phyloP scores from a whole-genome alignment of 2,113 vertebrate species.

The Phalacrocorax aristotelis region DNA sequence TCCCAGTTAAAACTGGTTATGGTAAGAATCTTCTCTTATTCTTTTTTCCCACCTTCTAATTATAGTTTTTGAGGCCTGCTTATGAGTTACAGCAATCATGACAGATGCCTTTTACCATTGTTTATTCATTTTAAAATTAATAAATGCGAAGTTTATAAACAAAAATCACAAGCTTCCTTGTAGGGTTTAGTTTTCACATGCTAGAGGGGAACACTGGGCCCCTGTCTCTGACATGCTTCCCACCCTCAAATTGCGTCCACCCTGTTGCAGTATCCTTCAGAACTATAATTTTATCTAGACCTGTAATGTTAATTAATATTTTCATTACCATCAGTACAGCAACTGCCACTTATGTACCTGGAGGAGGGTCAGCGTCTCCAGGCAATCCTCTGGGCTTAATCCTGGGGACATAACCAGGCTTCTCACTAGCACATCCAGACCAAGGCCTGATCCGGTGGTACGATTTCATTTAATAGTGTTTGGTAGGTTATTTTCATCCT shows the following conservation, averaged over 20 bases:
- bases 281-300: background rate
- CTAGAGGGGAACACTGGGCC: background rate
- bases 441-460: background rate
- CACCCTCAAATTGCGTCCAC: background rate
- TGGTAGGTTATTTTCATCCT: background rate
- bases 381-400: background rate
- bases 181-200: background rate
- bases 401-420: background rate
- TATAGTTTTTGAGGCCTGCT: background rate
- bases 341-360: background rate
- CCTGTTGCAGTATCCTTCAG: background rate
- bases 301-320: conserved; percentile 22
- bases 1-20: background rate
- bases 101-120: background rate
- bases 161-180: background rate
- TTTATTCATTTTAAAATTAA: background rate
- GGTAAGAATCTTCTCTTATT: background rate
- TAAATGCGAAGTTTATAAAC: background rate
- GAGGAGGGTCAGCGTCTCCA: background rate
- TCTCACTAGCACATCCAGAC: background rate
- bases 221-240: background rate
- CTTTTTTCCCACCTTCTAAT: background rate
- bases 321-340: background rate
- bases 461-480: background rate
- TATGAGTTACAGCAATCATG: background rate